Conservation (phyloP, 2,113 vertebrate genomes). For the Lepus americanus region DNA sequence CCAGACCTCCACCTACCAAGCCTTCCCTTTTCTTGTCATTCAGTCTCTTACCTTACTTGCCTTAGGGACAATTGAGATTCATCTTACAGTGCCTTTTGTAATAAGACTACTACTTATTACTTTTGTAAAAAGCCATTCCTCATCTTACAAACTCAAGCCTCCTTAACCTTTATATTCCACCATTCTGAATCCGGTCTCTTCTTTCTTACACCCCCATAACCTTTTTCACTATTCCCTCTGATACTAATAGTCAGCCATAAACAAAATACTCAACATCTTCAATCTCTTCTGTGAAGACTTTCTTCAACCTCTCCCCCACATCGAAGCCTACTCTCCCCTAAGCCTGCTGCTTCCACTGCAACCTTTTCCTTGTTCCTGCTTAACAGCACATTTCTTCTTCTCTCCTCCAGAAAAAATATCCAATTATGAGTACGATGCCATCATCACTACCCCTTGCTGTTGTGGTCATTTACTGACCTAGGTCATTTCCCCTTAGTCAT, state of each 20-base stretch:
- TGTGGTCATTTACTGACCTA: rapidly evolving
- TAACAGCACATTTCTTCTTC: neutral
- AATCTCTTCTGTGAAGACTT: neutral
- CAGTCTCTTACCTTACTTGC: neutral
- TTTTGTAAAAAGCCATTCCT: neutral
- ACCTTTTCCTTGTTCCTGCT: neutral
- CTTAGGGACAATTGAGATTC: neutral
- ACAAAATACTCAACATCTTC: neutral
- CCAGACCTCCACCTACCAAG: neutral
- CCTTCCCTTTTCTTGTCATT: neutral
- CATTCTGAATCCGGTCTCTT: too few species aligned
- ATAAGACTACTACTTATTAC: neutral
- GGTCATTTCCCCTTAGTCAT: neutral
- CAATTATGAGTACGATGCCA: neutral
- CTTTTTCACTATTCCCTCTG: neutral
- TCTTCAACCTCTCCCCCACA: neutral
- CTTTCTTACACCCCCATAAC: neutral
- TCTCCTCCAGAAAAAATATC: neutral
- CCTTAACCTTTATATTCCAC: neutral
- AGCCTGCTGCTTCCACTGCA: neutral
- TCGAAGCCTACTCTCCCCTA: neutral
- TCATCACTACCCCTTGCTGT: rapidly evolving
- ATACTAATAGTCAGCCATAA: neutral
- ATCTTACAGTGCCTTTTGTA: neutral
- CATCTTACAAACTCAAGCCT: neutral